A percentile compares a stretch with the other conserved stretches of the same genome.
Evolutionary conservation across 2,113 vertebrate species (phyloP).

Genomic region (Poicephalus meyeri): DNA sequence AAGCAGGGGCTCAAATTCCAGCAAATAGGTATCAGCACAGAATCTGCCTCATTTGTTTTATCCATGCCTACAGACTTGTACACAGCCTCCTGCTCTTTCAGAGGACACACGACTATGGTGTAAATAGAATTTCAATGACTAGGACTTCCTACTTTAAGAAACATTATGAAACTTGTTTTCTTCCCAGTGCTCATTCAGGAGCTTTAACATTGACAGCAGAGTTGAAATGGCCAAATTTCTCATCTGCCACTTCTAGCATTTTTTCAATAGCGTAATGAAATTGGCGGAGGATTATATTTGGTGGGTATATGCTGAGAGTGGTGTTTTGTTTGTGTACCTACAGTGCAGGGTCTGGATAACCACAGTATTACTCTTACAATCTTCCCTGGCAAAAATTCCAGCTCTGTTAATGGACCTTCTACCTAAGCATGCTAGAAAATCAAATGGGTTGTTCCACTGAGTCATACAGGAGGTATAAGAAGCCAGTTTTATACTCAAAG

Average conservation of each 20-base stretch:
- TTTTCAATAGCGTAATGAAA: neutral
- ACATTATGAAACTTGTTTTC: neutral
- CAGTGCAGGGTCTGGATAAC: neutral
- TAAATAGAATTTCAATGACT: neutral
- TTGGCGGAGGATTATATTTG: neutral
- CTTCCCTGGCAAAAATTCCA: neutral
- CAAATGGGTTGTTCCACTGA: neutral
- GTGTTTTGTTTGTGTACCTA: neutral
- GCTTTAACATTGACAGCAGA: slow-evolving; percentile 1
- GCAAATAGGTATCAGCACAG: neutral
- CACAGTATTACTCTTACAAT: neutral
- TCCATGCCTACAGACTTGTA: neutral
- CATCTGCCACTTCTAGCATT: neutral
- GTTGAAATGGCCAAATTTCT: neutral
- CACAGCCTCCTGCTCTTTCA: neutral
- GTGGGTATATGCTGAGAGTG: neutral
- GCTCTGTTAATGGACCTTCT: neutral
- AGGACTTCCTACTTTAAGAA: neutral
- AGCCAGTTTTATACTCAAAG: neutral
- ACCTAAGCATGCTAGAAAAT: neutral
- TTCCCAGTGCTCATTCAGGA: neutral
- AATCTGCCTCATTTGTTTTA: rapidly evolving
- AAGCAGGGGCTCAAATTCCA: neutral
- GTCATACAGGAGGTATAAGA: neutral
- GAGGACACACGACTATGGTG: neutral